phyloP scores from a whole-genome alignment of 2,113 vertebrate species.

The Dasyornis broadbenti region DNA sequence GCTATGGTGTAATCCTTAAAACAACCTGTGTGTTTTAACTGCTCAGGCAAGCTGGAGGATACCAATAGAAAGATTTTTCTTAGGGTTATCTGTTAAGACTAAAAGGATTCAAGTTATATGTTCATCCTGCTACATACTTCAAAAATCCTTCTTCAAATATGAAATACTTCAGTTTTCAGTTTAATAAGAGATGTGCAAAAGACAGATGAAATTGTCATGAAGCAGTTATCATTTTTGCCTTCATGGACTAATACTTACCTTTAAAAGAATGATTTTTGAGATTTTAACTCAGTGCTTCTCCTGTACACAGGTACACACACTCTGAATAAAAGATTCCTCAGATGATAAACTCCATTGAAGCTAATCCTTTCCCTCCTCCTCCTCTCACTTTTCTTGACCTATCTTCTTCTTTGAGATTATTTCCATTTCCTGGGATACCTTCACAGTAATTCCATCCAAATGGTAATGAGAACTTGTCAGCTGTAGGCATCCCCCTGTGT shows the following conservation, averaged over 20 bases:
- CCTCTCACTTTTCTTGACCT: neutral
- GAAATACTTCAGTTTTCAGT: neutral
- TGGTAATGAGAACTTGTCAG: neutral
- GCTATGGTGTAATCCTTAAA: neutral
- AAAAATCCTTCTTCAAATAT: neutral
- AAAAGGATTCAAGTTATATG: neutral
- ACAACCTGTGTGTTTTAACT: neutral
- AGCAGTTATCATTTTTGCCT: neutral
- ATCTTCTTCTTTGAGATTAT: neutral
- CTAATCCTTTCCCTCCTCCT: neutral
- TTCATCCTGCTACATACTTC: neutral
- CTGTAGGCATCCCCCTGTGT: neutral
- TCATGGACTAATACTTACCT: neutral
- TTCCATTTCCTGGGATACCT: constrained; percentile 36
- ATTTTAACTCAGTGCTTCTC: neutral
- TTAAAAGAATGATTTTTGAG: neutral
- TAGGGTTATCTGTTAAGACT: neutral
- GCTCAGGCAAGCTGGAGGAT: neutral
- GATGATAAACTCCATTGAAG: neutral
- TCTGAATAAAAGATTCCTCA: neutral
- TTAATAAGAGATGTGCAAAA: neutral
- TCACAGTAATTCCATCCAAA: constrained; percentile 4
- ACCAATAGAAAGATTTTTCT: neutral
- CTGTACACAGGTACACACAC: rapidly evolving
- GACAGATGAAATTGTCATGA: neutral